Conservation (phyloP, 2,797 vertebrate species). For the Protosalanx chinensis region DNA sequence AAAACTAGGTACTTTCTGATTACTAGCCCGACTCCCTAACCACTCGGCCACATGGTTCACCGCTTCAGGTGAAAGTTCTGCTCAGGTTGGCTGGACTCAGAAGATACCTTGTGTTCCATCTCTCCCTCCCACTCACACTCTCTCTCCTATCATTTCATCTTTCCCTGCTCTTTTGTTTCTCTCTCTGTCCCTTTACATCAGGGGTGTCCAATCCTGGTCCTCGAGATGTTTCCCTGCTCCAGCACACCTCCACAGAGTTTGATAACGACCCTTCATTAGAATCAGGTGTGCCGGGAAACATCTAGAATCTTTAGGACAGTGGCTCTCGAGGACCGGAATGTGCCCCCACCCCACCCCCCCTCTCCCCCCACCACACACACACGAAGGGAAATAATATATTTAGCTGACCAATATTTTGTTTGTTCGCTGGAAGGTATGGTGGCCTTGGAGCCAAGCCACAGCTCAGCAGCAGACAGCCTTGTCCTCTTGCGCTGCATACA, state of each 20-base stretch:
- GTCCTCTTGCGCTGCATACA: constrained; percentile 17
- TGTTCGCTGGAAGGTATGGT: constrained; percentile 67
- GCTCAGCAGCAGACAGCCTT: constrained; percentile 52
- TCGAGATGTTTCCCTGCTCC: too few species aligned
- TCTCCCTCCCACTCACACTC: constrained; percentile 14
- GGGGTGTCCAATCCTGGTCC: too few species aligned
- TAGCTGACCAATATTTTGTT: constrained; percentile 73
- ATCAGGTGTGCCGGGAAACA: too few species aligned
- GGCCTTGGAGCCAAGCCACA: constrained; percentile 67
- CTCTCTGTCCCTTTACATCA: not conserved
- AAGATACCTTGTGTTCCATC: not conserved
- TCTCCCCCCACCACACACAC: constrained; percentile 31
- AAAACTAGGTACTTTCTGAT: too few species aligned
- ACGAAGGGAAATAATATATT: constrained; percentile 68
- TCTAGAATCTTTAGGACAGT: too few species aligned
- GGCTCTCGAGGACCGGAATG: not conserved
- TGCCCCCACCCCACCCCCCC: not conserved
- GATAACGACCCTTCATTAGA: too few species aligned
- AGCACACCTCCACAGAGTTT: too few species aligned
- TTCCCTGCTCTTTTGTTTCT: not conserved
- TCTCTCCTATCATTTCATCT: constrained; percentile 6
- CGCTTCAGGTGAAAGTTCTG: not conserved
- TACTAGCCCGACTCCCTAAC: too few species aligned
- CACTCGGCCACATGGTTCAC: too few species aligned
- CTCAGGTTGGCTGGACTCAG: not conserved